phyloP scores from a whole-genome alignment of 2,797 vertebrate species.

The Poeciliopsis paucimaculata region DNA sequence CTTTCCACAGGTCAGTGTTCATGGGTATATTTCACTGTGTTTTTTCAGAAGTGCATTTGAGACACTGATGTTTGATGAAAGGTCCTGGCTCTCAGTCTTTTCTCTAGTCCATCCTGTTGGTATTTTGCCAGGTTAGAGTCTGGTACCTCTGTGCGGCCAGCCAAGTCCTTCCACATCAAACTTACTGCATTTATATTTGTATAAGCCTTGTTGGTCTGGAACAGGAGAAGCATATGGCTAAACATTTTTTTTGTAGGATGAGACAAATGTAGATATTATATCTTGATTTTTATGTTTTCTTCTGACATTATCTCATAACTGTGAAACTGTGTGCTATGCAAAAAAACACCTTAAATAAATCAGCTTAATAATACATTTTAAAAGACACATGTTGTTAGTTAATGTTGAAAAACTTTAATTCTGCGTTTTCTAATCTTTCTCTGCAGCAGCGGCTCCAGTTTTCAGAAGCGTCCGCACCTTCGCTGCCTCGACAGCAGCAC shows the following conservation, averaged over 20 bases:
- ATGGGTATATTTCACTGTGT: neutral
- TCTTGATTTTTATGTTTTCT: neutral
- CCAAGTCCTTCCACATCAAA: neutral
- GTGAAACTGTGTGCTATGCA: neutral
- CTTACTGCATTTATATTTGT: neutral
- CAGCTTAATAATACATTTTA: neutral
- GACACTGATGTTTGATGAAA: neutral
- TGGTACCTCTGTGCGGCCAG: neutral
- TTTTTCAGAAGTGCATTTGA: neutral
- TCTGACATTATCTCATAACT: neutral
- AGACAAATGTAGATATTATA: neutral
- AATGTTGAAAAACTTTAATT: neutral
- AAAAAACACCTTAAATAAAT: neutral
- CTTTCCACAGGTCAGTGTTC: neutral
- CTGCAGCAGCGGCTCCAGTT: constrained; percentile 78
- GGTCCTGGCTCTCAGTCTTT: neutral
- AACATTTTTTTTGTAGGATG: neutral
- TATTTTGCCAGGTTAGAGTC: neutral
- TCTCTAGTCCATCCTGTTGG: neutral
- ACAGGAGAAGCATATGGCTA: neutral
- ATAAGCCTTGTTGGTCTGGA: neutral
- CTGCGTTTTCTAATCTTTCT: neutral
- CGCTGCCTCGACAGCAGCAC: constrained; percentile 67
- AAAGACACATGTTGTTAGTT: neutral
- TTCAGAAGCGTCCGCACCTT: constrained; percentile 63